These are phyloP conservation scores for Carcinoscorpius rotundicauda DNA, from an alignment of 1,140 invertebrate genomes.

Conservation along the genomic window DNA sequence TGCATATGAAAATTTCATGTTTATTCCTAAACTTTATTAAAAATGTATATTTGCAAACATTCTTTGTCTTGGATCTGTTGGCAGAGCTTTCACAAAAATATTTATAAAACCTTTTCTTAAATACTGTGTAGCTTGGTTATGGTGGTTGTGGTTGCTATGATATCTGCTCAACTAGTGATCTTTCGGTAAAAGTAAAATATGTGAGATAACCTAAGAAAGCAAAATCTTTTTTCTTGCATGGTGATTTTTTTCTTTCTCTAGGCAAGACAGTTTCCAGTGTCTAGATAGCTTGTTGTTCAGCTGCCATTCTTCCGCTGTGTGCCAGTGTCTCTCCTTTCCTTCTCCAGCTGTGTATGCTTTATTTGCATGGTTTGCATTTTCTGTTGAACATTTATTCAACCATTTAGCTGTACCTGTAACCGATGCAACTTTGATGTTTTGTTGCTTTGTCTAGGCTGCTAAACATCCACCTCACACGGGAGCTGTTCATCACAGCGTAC, in stretches of 20 bases:
- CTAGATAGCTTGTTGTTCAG: conserved; percentile 15
- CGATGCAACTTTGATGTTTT: conserved; percentile 6
- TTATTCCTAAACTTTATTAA: too few relatives aligned
- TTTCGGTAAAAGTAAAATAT: not conserved
- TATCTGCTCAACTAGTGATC: not conserved
- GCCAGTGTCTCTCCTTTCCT: not conserved
- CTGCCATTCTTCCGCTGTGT: conserved; percentile 9
- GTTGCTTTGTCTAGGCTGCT: conserved; percentile 14
- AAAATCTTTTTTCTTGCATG: conserved; percentile 13
- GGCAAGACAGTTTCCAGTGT: conserved; percentile 14
- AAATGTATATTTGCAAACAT: too few relatives aligned
- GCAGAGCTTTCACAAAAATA: not conserved
- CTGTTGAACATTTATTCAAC: conserved; percentile 3
- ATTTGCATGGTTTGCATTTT: conserved; percentile 7
- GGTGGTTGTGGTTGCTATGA: not conserved
- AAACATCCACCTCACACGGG: conserved; percentile 17
- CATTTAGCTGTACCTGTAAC: conserved; percentile 3
- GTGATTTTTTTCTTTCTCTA: conserved; percentile 18
- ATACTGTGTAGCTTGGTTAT: not conserved
- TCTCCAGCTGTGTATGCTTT: conserved; percentile 13
- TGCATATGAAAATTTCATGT: too few relatives aligned
- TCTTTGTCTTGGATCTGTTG: too few relatives aligned
- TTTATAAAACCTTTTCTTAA: not conserved
- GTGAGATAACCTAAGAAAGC: not conserved
- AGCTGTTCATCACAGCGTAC: conserved; percentile 18